Evolutionary conservation across 1,140 invertebrate genomes (phyloP), one percentile per base, ranked within the genome.

Genomic region (Drosophila kikkawai): DNA sequence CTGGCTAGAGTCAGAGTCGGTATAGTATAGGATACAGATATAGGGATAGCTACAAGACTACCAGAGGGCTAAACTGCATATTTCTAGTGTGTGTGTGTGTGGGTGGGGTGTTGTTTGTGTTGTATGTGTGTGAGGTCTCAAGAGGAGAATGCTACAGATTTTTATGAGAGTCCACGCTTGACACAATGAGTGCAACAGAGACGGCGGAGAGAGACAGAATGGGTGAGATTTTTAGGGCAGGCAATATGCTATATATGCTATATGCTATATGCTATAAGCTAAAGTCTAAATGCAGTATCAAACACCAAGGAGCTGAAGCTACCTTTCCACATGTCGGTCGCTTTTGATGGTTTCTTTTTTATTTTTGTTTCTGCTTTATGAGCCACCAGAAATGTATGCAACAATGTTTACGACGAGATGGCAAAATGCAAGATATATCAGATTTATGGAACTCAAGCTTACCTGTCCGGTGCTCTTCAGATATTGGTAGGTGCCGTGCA

Each of bases 381-480:
- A 51, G 69, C 78, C 65, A 79, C 70, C 77, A 90, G 66, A 57
- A 76, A 88, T 85, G 74, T 68, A 73, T 83, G 79, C 67, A 82
- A 73, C 66, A 76, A 88, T 88, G 80, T 88, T 78, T 70, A 78
- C 75, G 81, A 61, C 66, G 47, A 47, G 32, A 61, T 69, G 75
- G 36, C 55, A 69, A 69, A 60, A 69, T 69, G 75, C 50, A 29
- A 37, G 22, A 39, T 32, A 75, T 70, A 55, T 59, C 42, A 60
- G 13, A 51, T 76, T 36, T 37, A 69, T 75, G 47, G 12, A 32
- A 57, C 17, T 51, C 32, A 11, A 26, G 70, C 90, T 91, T 80
- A 92, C 91, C 85, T 92, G 91, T 48, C 91, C 91, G n/a, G 91
- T 92, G 73, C 91, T 92, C 47, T 92, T 92, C 41, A 92, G 66